Evolutionary conservation across 2,113 vertebrate genomes (phyloP).

Genomic region (Carollia perspicillata): DNA sequence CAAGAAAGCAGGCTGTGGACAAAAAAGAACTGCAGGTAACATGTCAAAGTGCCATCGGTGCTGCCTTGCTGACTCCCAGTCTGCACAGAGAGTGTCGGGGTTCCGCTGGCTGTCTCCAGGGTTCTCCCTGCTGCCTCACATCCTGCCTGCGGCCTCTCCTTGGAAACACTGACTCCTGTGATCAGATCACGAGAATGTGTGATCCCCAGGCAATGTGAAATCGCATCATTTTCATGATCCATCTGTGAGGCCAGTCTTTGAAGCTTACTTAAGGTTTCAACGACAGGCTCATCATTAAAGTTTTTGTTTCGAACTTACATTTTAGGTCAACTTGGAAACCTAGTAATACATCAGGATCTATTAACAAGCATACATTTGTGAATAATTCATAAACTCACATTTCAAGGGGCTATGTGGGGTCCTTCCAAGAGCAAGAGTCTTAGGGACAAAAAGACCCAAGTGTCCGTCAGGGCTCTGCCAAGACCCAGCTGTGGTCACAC

Average conservation of each 20-base stretch:
- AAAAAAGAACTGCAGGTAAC: not conserved
- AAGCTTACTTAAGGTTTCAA: not conserved
- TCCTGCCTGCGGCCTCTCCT: not conserved
- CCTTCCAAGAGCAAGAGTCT: not conserved
- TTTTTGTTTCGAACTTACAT: not conserved
- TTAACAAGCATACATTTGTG: not conserved
- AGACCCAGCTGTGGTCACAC: not conserved
- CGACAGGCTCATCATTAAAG: not conserved
- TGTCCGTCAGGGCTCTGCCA: not conserved
- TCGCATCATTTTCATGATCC: not conserved
- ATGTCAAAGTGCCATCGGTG: not conserved
- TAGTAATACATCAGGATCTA: not conserved
- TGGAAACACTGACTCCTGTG: not conserved
- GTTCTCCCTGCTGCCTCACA: not conserved
- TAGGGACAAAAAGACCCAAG: not conserved
- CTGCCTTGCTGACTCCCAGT: not conserved
- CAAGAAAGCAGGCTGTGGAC: not conserved
- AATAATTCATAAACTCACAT: not conserved
- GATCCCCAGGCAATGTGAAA: not conserved
- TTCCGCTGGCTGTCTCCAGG: not conserved
- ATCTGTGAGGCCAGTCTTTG: not conserved
- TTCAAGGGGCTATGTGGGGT: not conserved
- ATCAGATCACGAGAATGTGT: not conserved
- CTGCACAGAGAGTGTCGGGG: not conserved
- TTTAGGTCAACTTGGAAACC: not conserved